phyloP scores from a whole-genome alignment of 2,113 vertebrate species.

The Sitta europaea region DNA sequence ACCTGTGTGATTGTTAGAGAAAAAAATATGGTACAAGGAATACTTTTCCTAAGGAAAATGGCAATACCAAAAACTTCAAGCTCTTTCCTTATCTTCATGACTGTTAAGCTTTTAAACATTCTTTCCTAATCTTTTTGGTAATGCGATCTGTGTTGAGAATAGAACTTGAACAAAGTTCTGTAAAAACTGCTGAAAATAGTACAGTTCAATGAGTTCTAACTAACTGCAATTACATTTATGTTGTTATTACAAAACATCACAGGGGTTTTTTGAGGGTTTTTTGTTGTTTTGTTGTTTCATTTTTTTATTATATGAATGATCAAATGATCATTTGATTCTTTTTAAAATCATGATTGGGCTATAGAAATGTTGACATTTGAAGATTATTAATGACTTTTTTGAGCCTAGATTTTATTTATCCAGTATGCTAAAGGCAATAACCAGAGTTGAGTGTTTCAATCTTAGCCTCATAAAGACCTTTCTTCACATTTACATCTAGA shows the following conservation, averaged over 20 bases:
- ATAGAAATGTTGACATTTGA: not conserved
- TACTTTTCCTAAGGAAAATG: not conserved
- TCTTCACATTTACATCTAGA: not conserved
- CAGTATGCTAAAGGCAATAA: not conserved
- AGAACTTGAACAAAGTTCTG: not conserved
- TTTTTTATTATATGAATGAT: not conserved
- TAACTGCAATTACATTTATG: not conserved
- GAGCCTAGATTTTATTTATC: not conserved
- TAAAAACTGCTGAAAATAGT: not conserved
- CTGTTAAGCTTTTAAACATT: not conserved
- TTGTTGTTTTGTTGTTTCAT: not conserved
- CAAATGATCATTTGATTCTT: not conserved
- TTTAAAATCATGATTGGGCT: not conserved
- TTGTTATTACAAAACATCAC: not conserved
- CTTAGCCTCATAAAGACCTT: not conserved
- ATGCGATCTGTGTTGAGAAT: not conserved
- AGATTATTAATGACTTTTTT: not conserved
- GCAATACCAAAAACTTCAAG: not conserved
- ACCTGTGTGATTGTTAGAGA: not conserved
- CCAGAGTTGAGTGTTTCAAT: not conserved
- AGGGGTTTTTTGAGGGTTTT: too few species aligned
- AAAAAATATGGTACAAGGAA: not conserved
- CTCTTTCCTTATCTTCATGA: not conserved
- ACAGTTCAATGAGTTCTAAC: not conserved
- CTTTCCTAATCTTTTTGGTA: not conserved